Base-by-base conservation (phyloP, 2,888 invertebrate species). In the Byasa hedistus region DNA sequence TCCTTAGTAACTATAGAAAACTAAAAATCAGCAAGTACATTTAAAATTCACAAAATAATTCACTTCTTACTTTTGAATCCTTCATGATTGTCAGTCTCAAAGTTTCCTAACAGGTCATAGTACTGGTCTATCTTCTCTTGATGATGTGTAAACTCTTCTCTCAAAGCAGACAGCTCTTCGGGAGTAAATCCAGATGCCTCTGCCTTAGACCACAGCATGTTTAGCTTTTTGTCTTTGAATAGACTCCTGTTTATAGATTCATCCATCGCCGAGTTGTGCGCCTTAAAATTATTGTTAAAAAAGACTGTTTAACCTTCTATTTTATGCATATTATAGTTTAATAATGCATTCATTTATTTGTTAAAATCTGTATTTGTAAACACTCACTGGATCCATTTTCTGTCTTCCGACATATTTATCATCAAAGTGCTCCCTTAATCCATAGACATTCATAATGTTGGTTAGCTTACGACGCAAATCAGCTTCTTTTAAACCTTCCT, bases 91-190 rank as follows among this genome's bases (percentile, higher is more conserved):
- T 90, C 92, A 55, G 92, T 84, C 72, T 96, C 95, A 39, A 95
- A 89, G 75, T 96, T 95, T 72, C 94, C 93, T 62, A 97, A 89
- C 67, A 98, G 83, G 56, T 95, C 94, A 82, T 97, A 96, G 81
- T 97, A 98, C 78, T 98, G 95, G 81, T 98, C 96, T 61, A 98
- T 94, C 87, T 98, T 98, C 73, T 98, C 96, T 82, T 98, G 97
- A 79, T 98, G 98, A 82, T 98, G 98, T 23, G 89, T 87, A 79
- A 98, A 98, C 85, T 98, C 98, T 81, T 98, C 96, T 78, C 95
- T 96, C 21, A 98, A 84, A 0, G 96, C 94, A 68, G 94, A 91
- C 57, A 98, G 82, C 85, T 98, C 98, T 71, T 96, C 95, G 69
- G 94, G 94, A 24, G 95, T 95, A 79, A 98, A 98, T n/a, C 98